Base-by-base conservation (phyloP, 2,888 invertebrate species). In the Andrena dorsata region DNA sequence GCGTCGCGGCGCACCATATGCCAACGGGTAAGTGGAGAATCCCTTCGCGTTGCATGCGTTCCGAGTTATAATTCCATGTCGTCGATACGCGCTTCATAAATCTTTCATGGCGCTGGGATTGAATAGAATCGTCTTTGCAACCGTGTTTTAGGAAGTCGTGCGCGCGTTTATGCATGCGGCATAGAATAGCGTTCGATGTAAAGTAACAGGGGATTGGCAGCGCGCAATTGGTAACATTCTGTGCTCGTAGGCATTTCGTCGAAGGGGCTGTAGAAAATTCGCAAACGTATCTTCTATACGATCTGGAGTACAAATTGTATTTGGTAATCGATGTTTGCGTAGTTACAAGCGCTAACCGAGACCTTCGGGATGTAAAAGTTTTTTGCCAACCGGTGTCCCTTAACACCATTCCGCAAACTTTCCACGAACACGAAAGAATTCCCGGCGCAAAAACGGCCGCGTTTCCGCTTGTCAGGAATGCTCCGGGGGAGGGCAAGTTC, bases 11-110 rank as follows among this genome's bases (percentile, higher is more conserved):
- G 47, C 20, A 28, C 26, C 26, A 58, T 51, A 49, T 49, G 63
- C 53, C 10, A 41, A 26, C 49, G 20, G 51, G 81, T 80, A 74
- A 13, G 69, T 70, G 66, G 70, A 56, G 49, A 66, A 70, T 73
- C 69, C 65, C n/a, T 61, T 32, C 32, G 61, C 30, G 61, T 66
- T 53, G 79, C 71, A 71, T 72, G 74, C 66, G 71, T 78, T 26
- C n/a, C 51, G 35, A 51, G 80, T 58, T 64, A 69, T 74, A 74
- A 74, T 73, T 69, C 73, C 53, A 30, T 23, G 56, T 70, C 56
- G 69, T 41, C 81, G 70, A 61, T 70, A 35, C 53, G 8, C 64
- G 69, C 58, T 60, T 82, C 81, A 82, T 82, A 80, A 64, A 82
- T 74, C 58, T 74, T 82, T 80, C 80, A 79, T 79, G 80, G 28